Percentiles rank a stretch among this genome's conserved stretches.
phyloP scores from a whole-genome alignment of 2,113 vertebrate species.

The Epinephelus moara region DNA sequence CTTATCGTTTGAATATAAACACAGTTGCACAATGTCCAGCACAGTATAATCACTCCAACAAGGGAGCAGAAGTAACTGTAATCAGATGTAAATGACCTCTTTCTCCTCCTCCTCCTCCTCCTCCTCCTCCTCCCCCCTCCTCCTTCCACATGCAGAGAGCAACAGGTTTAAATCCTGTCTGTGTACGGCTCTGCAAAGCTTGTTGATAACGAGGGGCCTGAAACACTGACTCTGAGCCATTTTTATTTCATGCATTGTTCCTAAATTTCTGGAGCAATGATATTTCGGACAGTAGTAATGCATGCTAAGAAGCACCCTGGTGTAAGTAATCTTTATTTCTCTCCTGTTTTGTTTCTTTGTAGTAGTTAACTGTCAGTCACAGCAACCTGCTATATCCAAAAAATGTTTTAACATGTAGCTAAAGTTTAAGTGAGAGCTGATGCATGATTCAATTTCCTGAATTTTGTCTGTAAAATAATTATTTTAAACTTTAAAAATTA shows the following conservation, averaged over 20 bases:
- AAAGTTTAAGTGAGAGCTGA: background rate
- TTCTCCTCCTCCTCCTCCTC: slow-evolving; percentile 55
- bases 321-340: slow-evolving; percentile 68
- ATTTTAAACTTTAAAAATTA: background rate
- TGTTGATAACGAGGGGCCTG: slow-evolving; percentile 26
- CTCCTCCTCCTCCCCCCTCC: slow-evolving; percentile 41
- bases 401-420: background rate
- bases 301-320: slow-evolving; percentile 76
- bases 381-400: background rate
- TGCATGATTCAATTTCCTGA: background rate
- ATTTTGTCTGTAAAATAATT: background rate
- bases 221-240: slow-evolving; percentile 4
- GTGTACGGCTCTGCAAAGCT: background rate
- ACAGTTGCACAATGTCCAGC: slow-evolving; percentile 17
- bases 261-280: slow-evolving; percentile 36
- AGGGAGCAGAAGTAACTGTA: slow-evolving; percentile 51
- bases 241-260: slow-evolving; percentile 14
- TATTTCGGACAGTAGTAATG: slow-evolving; percentile 67
- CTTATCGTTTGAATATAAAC: background rate
- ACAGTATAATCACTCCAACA: slow-evolving; percentile 21
- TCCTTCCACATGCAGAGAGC: slow-evolving; percentile 50
- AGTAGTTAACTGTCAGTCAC: background rate
- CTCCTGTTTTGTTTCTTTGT: background rate
- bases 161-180: slow-evolving; percentile 69
- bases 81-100: slow-evolving; percentile 66